Base-by-base conservation (phyloP, 2,888 invertebrate species). In the Ischnus inquisitorius region DNA sequence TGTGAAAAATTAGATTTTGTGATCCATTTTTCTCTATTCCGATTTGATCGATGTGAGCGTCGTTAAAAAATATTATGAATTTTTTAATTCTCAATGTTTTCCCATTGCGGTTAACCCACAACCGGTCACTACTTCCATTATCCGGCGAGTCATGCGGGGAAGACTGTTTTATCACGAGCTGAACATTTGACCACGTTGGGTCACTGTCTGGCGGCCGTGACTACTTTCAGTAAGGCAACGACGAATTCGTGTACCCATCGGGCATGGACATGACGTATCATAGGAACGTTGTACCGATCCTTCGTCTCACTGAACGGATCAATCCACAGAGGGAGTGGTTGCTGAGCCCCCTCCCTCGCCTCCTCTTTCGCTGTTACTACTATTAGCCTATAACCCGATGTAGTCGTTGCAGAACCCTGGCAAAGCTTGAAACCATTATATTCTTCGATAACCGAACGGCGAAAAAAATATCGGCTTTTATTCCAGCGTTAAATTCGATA, bases 241-340 rank as follows among this genome's bases (percentile, higher is more conserved):
- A 3, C 43, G n/a, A 48, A n/a, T 10, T 60, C 57, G 54, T 72
- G 57, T 51, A 43, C 14, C 51, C 14, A 8, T 14, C 6, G 54
- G 4, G 62, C 54, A 64, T 46, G 28, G 5, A 39, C 14, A 51
- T 10, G 62, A 64, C 68, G n/a, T 79, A 83, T 65, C 79, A 62
- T 62, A 22, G 22, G 75, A 76, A 67, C 71, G 46, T 14, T 2
- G 12, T 22, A 4, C 46, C 25, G 19, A 22, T 64, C 64, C 46
- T 14, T 19, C 14, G 10, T 28, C 39, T 43, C 64, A 64, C 74
- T 64, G 51, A 57, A 25, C 22, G 16, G 69, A 22, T 41, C 34
- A 41, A n/a, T 65, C 62, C 51, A 83, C 71, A 83, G 83, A 83
- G 71, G 83, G 76, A 71, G 76, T 67, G 48, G 46, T 48, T 43